Base-by-base conservation (phyloP, 2,113 vertebrate species). In the Mionectes macconnelli region DNA sequence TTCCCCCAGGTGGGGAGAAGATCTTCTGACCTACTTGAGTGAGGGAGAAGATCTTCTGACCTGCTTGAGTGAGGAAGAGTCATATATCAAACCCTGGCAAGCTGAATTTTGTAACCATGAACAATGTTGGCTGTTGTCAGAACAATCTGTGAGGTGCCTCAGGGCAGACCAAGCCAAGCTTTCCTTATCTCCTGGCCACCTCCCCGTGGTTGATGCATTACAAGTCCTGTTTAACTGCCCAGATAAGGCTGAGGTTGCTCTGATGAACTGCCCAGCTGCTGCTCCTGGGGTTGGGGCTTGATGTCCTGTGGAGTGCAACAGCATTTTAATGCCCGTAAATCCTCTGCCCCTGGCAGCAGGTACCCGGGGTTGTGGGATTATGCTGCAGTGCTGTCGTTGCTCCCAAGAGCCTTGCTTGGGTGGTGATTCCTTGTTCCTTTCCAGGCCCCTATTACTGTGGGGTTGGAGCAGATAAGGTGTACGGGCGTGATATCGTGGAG, bases 401-500 rank as follows among this genome's bases (percentile, higher is more conserved):
- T 92, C 22, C 64, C n/a, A 2, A 7, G 47, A 75, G 5, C 37
- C 83, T 74, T 45, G 24, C 22, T 67, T 23, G 63, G 12, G 12
- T 84, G 60, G 8, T 82, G 44, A 69, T 23, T 56, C 25, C 45
- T 76, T 24, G 77, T 57, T 70, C 30, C 19, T 84, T 89, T 50
- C 31, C 91, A 99, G 99, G 99, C 35, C 98, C 98, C 3, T 99
- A 99, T 79, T 99, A 99, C 96, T 99, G 99, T 4, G 98, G 98
- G 3, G 98, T 99, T 69, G 99, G 99, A 35, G 98, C 99, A 9
- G 96, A 98, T 75, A 97, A 97, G 47, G 98, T 98, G 19, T 99
- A 97, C 0, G 99, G 98, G 59, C 97, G 99, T 2, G 99, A 99
- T 68, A 97, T 99, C 1, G 97, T 99, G 56, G 98, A 99, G 87